Evolutionary conservation across 2,888 invertebrate species (phyloP).

Genomic region (Sialis lutaria): DNA sequence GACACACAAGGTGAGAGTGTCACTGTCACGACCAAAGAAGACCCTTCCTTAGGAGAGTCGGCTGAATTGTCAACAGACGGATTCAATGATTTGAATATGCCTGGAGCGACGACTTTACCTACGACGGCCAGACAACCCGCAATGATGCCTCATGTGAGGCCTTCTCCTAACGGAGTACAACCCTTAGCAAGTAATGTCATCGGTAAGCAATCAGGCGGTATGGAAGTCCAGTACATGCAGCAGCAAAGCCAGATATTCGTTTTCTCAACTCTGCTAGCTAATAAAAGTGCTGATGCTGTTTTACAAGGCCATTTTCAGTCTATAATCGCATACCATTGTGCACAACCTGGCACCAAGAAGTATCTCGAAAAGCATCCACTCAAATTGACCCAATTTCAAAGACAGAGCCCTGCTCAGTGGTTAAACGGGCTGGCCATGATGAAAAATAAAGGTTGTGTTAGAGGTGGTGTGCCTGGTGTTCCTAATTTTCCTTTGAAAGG

Average conservation of each 20-base stretch:
- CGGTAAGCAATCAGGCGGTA: conserved; percentile 60
- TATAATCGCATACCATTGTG: conserved; percentile 89
- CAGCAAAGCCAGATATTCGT: conserved; percentile 98
- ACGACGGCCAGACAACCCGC: conserved; percentile 12
- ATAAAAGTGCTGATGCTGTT: conserved; percentile 87
- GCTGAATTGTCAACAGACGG: conserved; percentile 22
- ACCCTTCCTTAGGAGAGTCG: conserved; percentile 14
- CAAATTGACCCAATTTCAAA: conserved; percentile 73
- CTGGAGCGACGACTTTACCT: conserved; percentile 12
- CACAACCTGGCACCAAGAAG: conserved; percentile 87
- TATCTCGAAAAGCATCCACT: conserved; percentile 88
- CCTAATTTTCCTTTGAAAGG: conserved; percentile 19
- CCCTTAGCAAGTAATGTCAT: conserved; percentile 62
- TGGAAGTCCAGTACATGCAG: conserved; percentile 80
- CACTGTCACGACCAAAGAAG: conserved; percentile 23
- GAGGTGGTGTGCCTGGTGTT: conserved; percentile 30
- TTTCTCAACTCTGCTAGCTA: conserved; percentile 85
- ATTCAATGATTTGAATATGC: conserved; percentile 15
- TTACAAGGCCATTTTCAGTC: conserved; percentile 76
- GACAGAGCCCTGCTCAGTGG: conserved; percentile 71
- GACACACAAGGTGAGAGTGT: conserved; percentile 5
- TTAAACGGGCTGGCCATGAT: conserved; percentile 60
- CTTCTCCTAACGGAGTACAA: conserved; percentile 46
- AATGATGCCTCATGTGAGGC: conserved; percentile 18
- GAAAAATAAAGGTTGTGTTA: conserved; percentile 47